Base-by-base conservation (phyloP, 2,113 vertebrate genomes). In the Meleagris gallopavo region DNA sequence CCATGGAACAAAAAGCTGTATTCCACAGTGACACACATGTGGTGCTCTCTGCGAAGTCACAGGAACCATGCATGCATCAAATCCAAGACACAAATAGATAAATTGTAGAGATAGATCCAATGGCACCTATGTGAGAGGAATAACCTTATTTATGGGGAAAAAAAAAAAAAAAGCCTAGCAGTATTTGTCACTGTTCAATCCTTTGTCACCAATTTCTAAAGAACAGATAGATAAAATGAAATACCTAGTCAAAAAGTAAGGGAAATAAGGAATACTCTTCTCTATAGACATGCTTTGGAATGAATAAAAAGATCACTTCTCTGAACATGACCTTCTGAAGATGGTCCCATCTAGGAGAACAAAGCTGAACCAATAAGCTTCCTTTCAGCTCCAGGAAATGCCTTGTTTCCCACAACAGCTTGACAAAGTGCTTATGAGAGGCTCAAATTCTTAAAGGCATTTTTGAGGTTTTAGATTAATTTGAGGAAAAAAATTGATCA, bases 81-180 rank as follows among this genome's bases (percentile, higher is more conserved):
- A 91, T 81, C 25, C 70, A 67, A 71, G 65, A 43, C 15, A 84
- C 87, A 86, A 74, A 12, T 13, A 91, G 57, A 13, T 43, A 64
- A 71, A 6, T 5, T 79, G 34, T 12, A 76, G 83, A 74, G 94
- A 43, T 19, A 82, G 38, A 81, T 71, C 30, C 61, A 66, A 73
- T 83, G 6, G 16, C 54, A 87, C 16, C 2, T 66, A 25, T 67
- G 41, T 64, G 70, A 78, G 11, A 8, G 6, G 3, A 84, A 62
- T 74, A 62, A 78, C 29, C 18, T 77, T 82, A 32, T 45, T 71
- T 32, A 45, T 1, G 22, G 66, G 43, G 50, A 48, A 87, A 89
- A 58, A 89, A 84, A 13, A 43, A 43, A 3, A 16, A 43, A 43
- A 16, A 43, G 41, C 15, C 15, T 50, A n/a, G 5, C 8, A 4